Percentiles rank a stretch among this genome's conserved stretches.
Evolutionary conservation across 2,888 invertebrate species (phyloP).

Genomic region (Pasiphila rectangulata): DNA sequence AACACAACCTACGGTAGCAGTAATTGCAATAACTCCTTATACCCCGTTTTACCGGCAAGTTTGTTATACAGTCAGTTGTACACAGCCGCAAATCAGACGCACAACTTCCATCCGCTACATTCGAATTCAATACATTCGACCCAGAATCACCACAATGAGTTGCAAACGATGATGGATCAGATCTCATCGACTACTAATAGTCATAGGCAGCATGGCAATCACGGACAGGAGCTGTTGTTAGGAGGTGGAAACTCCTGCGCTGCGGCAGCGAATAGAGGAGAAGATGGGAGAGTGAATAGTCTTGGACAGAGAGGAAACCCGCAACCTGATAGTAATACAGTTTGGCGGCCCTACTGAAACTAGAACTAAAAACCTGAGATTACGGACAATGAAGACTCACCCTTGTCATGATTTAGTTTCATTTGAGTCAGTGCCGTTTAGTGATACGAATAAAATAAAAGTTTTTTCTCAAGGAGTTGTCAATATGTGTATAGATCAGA

Average conservation of each 20-base stretch:
- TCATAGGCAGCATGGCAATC: conserved; percentile 69
- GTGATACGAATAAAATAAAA: conserved; percentile 21
- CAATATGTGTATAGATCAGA: conserved; percentile 22
- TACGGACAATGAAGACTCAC: too few species aligned
- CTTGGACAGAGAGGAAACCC: conserved; percentile 82
- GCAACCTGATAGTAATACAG: conserved; percentile 84
- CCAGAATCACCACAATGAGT: conserved; percentile 84
- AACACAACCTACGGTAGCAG: conserved; percentile 80
- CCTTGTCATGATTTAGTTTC: too few species aligned
- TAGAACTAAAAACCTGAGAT: too few species aligned
- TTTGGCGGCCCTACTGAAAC: conserved; percentile 88
- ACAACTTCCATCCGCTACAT: conserved; percentile 86
- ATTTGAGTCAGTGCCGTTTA: conserved; percentile 17
- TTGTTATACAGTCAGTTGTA: conserved; percentile 91
- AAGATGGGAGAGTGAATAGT: conserved; percentile 80
- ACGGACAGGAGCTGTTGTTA: conserved; percentile 72
- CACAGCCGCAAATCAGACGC: conserved; percentile 88
- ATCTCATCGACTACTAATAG: conserved; percentile 84
- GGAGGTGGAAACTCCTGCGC: conserved; percentile 82
- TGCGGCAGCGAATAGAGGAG: conserved; percentile 78
- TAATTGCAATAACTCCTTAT: conserved; percentile 87
- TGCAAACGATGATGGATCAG: conserved; percentile 89
- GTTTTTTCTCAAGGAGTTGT: conserved; percentile 38
- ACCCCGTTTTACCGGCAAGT: conserved; percentile 90
- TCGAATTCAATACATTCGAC: conserved; percentile 83